Percentiles rank a stretch among this genome's conserved stretches.
phyloP scores from a whole-genome alignment of 1,140 invertebrate genomes.

The Leguminivora glycinivorella region DNA sequence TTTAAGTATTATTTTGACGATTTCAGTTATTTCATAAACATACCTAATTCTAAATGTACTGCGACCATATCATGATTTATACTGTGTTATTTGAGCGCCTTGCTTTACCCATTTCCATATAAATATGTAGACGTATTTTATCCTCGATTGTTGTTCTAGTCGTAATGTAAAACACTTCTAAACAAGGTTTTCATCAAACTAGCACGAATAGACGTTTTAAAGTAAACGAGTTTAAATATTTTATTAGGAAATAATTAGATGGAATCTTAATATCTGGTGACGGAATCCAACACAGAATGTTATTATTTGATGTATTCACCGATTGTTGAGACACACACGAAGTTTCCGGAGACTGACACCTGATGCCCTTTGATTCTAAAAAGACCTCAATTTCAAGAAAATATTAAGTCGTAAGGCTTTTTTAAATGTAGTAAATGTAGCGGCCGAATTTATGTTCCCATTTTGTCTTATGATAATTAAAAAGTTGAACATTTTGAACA shows the following conservation, averaged over 20 bases:
- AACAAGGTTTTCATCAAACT: background rate
- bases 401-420: background rate
- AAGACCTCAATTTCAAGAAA: background rate
- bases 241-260: slow-evolving; percentile 13
- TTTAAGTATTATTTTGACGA: too few species aligned
- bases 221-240: background rate
- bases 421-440: background rate
- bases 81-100: too few species aligned
- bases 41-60: too few species aligned
- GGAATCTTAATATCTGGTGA: background rate
- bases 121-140: too few species aligned
- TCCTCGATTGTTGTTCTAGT: background rate
- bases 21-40: too few species aligned
- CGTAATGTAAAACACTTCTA: background rate
- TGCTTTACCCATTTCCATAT: too few species aligned
- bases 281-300: background rate
- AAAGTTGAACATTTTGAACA: background rate
- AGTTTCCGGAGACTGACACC: background rate
- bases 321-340: slow-evolving; percentile 3
- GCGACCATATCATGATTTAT: too few species aligned
- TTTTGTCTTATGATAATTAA: background rate
- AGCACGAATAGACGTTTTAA: background rate
- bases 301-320: slow-evolving; percentile 2
- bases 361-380: background rate
- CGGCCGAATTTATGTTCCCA: background rate